These are phyloP conservation scores for Acanthosepion lycidas DNA, from an alignment of 2,888 invertebrate species.

Conservation along the genomic window DNA sequence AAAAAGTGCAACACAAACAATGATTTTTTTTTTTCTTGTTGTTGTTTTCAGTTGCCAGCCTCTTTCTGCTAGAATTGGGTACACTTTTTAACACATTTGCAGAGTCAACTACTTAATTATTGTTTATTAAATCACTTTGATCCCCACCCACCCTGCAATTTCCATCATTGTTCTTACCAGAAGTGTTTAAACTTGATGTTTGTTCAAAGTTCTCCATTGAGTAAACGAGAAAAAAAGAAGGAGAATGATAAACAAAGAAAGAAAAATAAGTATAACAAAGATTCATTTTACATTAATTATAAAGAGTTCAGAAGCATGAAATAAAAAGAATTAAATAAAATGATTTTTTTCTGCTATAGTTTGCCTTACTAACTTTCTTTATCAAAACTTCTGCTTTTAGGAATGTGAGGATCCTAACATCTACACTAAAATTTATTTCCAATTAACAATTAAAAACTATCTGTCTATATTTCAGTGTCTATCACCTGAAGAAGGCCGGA, in stretches of 20 bases:
- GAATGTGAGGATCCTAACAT: no score
- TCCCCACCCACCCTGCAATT: not conserved
- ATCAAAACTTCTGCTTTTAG: no score
- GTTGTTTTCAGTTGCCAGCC: not conserved
- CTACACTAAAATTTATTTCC: no score
- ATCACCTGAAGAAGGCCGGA: no score
- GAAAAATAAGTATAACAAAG: not conserved
- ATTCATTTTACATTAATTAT: not conserved
- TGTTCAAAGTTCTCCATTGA: not conserved
- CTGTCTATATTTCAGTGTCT: no score
- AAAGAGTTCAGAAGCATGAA: not conserved
- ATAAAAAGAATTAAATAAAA: not conserved
- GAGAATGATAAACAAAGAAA: not conserved
- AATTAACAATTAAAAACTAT: no score
- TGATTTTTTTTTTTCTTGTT: not conserved
- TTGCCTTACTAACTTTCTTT: no score
- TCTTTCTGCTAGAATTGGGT: not conserved
- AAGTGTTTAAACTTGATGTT: not conserved
- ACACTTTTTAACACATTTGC: not conserved
- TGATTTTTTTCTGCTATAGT: no score
- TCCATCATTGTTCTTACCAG: not conserved
- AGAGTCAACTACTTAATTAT: not conserved
- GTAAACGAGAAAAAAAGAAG: not conserved
- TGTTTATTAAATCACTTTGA: not conserved
- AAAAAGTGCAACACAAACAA: not conserved